phyloP scores from a whole-genome alignment of 2,797 vertebrate species.

The Malacoraja senta region DNA sequence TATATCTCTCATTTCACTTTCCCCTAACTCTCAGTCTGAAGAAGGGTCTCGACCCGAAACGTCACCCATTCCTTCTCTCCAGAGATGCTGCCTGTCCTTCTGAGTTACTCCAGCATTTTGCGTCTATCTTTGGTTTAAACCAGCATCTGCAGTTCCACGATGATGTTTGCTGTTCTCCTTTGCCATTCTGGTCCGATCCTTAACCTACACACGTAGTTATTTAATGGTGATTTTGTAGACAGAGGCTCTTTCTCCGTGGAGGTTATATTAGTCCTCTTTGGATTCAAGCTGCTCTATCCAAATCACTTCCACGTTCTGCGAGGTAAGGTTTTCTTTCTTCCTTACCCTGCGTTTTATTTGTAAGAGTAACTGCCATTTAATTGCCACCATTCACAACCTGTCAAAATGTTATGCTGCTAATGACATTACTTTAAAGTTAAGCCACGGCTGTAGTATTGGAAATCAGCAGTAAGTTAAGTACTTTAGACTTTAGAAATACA shows the following conservation, averaged over 20 bases:
- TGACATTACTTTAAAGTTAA: not conserved
- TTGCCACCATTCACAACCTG: not conserved
- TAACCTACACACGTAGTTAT: conserved; percentile 64
- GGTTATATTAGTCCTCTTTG: conserved; percentile 88
- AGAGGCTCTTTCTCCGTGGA: conserved; percentile 90
- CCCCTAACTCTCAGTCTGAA: no score
- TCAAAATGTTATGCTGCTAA: not conserved
- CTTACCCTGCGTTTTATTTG: not conserved
- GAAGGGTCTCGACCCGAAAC: no score
- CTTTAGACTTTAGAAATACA: no score
- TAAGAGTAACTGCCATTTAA: not conserved
- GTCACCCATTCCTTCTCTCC: no score
- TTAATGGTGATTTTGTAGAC: conserved; percentile 93
- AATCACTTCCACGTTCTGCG: conserved; percentile 81
- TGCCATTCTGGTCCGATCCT: not conserved
- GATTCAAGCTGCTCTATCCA: conserved; percentile 88
- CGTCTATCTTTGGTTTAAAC: no score
- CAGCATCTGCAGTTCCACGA: no score
- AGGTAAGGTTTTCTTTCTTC: conserved; percentile 57
- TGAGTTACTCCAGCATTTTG: no score
- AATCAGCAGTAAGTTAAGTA: not conserved
- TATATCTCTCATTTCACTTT: no score
- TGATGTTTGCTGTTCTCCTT: not conserved
- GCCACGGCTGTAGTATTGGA: not conserved
- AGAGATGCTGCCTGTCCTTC: no score